Evolutionary conservation across 2,888 invertebrate genomes (phyloP).

Genomic region (Drosophila silvestris): DNA sequence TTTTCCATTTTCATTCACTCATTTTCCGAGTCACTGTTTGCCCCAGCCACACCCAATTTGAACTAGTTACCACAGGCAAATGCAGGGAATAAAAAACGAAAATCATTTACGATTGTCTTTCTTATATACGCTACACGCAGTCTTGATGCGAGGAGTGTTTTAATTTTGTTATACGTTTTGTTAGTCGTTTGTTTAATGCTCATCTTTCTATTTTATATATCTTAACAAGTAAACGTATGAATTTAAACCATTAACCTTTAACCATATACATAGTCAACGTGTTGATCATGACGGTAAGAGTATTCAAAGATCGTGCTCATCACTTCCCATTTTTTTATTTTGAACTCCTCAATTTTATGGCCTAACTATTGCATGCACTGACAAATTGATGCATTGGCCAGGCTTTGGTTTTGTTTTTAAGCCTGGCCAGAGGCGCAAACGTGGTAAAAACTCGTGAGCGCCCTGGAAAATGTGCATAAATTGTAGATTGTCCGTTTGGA

Average conservation of each 20-base stretch:
- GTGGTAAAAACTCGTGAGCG: conserved; percentile 65
- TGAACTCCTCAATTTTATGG: conserved; percentile 32
- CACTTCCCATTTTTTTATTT: background rate
- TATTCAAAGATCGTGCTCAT: background rate
- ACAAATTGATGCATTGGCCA: conserved; percentile 46
- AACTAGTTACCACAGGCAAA: conserved; percentile 53
- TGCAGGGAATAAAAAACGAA: conserved; percentile 30
- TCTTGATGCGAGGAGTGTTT: background rate
- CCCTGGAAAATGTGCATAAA: conserved; percentile 57
- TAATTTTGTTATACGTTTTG: background rate
- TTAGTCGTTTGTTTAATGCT: background rate
- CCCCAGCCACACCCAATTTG: conserved; percentile 51
- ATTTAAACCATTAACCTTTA: too few relatives aligned
- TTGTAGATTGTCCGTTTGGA: conserved; percentile 65
- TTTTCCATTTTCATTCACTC: conserved; percentile 60
- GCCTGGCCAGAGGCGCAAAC: conserved; percentile 47
- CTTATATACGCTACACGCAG: conserved; percentile 18
- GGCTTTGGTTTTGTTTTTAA: background rate
- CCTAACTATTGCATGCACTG: conserved; percentile 30
- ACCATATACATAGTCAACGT: background rate
- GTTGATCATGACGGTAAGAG: conserved; percentile 6
- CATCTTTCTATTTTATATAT: background rate
- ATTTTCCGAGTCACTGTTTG: conserved; percentile 31
- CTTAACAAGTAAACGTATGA: too few relatives aligned
- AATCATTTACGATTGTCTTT: conserved; percentile 39